Evolutionary conservation across 2,888 invertebrate species (phyloP).

Genomic region (Heliconius aoede): DNA sequence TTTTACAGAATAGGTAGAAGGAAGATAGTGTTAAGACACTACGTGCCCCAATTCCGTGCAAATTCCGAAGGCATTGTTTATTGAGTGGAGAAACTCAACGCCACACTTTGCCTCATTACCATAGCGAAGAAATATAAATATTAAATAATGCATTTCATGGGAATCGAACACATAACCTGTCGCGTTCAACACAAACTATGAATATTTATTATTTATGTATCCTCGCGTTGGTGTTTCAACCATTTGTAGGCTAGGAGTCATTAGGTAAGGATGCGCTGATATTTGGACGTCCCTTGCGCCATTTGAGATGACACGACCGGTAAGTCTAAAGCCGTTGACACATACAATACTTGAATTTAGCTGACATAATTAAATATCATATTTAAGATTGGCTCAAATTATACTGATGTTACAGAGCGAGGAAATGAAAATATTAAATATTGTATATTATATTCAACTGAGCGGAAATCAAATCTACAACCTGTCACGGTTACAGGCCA

Average conservation of each 20-base stretch:
- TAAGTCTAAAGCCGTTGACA: constrained; percentile 43
- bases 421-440: too few species aligned
- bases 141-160: too few species aligned
- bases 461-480: too few species aligned
- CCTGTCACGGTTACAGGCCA: too few species aligned
- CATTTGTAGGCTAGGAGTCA: constrained; percentile 70
- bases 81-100: too few species aligned
- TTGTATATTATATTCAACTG: too few species aligned
- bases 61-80: neutral
- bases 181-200: too few species aligned
- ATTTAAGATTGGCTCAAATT: neutral
- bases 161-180: too few species aligned
- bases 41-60: neutral
- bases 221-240: constrained; percentile 46
- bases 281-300: constrained; percentile 72
- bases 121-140: too few species aligned
- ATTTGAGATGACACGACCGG: constrained; percentile 68
- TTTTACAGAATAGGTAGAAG: neutral
- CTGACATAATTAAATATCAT: neutral
- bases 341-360: constrained; percentile 3
- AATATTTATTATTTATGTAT: constrained; percentile 2
- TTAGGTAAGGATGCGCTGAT: constrained; percentile 76
- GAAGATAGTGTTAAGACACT: neutral
- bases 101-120: too few species aligned
- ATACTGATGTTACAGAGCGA: neutral